These are phyloP conservation scores for Rattus rattus DNA, from an alignment of 2,113 vertebrate species.

Conservation along the genomic window DNA sequence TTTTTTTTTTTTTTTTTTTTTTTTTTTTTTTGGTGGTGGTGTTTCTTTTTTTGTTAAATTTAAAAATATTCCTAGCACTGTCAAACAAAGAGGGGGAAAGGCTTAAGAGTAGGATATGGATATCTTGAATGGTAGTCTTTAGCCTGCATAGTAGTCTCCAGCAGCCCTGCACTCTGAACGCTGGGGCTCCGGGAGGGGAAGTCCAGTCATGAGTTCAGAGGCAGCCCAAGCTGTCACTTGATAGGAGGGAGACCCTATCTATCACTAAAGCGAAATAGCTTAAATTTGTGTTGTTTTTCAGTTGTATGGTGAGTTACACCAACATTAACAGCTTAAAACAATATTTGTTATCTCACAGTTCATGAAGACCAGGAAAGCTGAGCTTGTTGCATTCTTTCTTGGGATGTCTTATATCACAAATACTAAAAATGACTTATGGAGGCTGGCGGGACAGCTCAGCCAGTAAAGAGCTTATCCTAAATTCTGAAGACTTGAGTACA, in stretches of 20 bases:
- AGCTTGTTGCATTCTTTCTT: neutral
- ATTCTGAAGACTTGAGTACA: neutral
- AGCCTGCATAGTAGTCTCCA: neutral
- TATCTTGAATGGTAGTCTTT: neutral
- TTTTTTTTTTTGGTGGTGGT: neutral
- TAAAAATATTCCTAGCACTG: neutral
- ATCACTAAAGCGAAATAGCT: neutral
- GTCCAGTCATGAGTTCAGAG: neutral
- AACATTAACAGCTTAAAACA: conserved; percentile 3
- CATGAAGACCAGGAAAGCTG: neutral
- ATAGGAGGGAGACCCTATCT: neutral
- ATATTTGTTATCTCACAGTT: conserved; percentile 34
- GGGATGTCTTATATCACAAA: neutral
- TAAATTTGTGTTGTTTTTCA: neutral
- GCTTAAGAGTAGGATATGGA: neutral
- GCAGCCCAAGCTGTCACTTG: neutral
- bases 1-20: neutral
- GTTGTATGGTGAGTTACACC: conserved; percentile 8
- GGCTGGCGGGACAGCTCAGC: neutral
- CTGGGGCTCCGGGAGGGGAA: neutral
- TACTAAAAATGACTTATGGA: neutral
- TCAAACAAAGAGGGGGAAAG: neutral
- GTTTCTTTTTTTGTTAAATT: neutral
- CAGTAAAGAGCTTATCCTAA: neutral
- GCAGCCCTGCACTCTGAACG: neutral